Conservation (phyloP, 1,140 invertebrate species). For the Holotrichia oblita region DNA sequence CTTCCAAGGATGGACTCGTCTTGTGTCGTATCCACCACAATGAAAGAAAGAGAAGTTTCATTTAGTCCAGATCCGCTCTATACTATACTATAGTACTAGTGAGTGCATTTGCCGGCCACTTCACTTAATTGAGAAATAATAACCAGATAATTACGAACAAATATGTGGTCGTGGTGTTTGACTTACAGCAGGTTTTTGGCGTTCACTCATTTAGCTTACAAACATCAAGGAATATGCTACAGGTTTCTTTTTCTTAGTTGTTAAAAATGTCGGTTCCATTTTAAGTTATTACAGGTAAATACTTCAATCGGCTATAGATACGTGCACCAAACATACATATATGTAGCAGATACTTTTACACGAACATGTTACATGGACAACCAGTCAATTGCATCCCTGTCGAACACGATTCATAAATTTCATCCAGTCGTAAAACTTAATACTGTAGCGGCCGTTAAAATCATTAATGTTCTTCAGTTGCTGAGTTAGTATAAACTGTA, state of each 20-base stretch:
- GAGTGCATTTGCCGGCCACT: background rate
- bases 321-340: no score
- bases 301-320: no score
- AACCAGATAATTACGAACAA: background rate
- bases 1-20: background rate
- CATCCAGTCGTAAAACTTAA: background rate
- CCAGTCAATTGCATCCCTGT: no score
- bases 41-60: background rate
- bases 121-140: slow-evolving; percentile 5
- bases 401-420: background rate
- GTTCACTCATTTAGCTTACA: no score
- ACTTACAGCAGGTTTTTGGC: background rate
- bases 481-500: background rate
- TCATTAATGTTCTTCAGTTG: background rate
- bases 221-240: no score
- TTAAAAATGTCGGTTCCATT: no score
- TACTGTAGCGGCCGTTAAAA: background rate
- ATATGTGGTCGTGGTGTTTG: slow-evolving; percentile 1
- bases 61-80: background rate
- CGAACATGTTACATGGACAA: no score
- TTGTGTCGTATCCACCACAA: background rate
- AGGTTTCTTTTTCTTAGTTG: no score
- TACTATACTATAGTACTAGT: background rate
- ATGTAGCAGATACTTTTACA: no score
- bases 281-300: no score